A percentile compares a stretch with the other conserved stretches of the same genome.
Evolutionary conservation across 2,797 vertebrate genomes (phyloP).

Genomic region (Pseudochirops corinnae): DNA sequence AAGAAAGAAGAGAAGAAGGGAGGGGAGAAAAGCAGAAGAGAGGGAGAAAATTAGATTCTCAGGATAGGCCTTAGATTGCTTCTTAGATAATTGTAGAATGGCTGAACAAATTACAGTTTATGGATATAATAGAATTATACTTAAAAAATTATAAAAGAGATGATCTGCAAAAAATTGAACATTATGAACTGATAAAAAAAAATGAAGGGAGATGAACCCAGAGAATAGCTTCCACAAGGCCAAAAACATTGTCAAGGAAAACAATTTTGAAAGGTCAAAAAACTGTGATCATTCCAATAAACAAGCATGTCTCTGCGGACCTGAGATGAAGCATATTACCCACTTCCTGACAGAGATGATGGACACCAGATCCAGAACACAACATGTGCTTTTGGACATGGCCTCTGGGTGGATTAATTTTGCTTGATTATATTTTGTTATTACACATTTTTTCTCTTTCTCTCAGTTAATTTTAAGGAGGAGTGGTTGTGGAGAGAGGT

Average conservation of each 20-base stretch:
- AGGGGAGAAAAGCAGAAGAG: too few relatives aligned
- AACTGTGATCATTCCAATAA: neutral
- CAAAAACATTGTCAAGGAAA: neutral
- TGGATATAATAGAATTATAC: neutral
- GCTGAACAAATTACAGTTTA: neutral
- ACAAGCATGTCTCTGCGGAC: neutral
- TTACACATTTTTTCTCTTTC: neutral
- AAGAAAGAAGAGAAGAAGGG: neutral
- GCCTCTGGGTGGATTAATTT: neutral
- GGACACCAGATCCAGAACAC: neutral
- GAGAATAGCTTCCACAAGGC: neutral
- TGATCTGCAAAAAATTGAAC: neutral
- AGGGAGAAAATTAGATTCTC: neutral
- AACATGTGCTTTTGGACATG: neutral
- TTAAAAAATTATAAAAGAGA: neutral
- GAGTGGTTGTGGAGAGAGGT: neutral
- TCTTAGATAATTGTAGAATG: neutral
- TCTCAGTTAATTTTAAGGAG: neutral
- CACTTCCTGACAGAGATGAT: neutral
- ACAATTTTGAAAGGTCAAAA: neutral
- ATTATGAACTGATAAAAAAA: neutral
- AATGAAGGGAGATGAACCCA: neutral
- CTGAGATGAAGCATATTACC: neutral
- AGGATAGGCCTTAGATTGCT: neutral
- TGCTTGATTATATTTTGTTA: neutral